Conservation (phyloP, 2,888 invertebrate species). For the Eucera pruinosa region DNA sequence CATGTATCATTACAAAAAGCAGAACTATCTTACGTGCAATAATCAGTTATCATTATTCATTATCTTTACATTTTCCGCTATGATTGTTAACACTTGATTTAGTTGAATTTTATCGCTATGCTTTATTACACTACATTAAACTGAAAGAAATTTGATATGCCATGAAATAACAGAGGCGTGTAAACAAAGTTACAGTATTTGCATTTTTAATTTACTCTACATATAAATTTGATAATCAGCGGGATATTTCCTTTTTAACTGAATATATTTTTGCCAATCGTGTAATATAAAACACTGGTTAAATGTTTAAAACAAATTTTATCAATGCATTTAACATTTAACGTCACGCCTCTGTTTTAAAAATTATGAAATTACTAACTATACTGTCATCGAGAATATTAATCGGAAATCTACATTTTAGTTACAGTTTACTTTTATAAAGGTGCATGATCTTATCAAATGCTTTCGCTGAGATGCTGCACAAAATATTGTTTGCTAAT, state of each 20-base stretch:
- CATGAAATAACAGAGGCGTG: conserved; percentile 32
- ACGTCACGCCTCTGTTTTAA: conserved; percentile 13
- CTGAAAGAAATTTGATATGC: conserved; percentile 66
- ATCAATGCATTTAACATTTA: background rate
- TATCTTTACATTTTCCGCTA: conserved; percentile 38
- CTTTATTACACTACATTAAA: conserved; percentile 31
- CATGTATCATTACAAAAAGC: conserved; percentile 29
- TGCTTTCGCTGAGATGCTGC: background rate
- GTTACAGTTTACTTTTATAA: conserved; percentile 4
- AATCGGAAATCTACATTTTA: conserved; percentile 7
- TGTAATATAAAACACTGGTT: background rate
- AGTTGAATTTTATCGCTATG: conserved; percentile 42
- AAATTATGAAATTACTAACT: conserved; percentile 5
- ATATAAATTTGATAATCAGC: background rate
- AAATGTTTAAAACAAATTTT: background rate
- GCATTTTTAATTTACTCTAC: background rate
- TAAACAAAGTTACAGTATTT: background rate
- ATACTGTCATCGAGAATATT: conserved; percentile 14
- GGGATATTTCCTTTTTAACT: background rate
- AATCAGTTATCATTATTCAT: conserved; percentile 9
- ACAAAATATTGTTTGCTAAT: background rate
- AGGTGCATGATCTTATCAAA: conserved; percentile 6
- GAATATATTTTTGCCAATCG: background rate
- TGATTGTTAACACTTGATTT: conserved; percentile 62
- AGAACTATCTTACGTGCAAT: conserved; percentile 3